phyloP scores from a whole-genome alignment of 2,888 invertebrate genomes.

The Bombylius discolor region DNA sequence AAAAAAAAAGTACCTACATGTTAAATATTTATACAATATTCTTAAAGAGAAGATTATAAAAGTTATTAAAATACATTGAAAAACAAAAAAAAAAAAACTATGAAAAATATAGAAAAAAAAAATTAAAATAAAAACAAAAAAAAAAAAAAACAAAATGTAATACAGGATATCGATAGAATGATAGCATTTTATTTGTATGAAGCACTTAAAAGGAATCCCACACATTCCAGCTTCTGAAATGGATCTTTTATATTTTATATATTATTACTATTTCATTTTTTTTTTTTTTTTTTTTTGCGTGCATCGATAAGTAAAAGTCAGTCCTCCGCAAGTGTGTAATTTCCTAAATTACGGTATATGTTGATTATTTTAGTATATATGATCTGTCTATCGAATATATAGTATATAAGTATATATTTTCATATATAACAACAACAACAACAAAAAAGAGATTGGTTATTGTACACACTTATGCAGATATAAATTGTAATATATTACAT shows the following conservation, averaged over 20 bases:
- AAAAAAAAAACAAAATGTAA: not conserved
- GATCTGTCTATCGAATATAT: conserved; percentile 1
- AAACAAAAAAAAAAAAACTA: no score
- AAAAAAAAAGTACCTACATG: no score
- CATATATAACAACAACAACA: no score
- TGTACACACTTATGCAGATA: no score
- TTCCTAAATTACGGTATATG: conserved; percentile 19
- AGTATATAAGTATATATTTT: no score
- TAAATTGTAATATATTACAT: no score
- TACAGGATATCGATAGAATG: conserved; percentile 4
- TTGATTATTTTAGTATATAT: conserved; percentile 6
- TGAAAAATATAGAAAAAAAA: not conserved
- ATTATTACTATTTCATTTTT: no score
- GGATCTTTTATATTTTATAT: conserved; percentile 1
- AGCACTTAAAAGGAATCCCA: conserved; percentile 5
- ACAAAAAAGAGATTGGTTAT: no score
- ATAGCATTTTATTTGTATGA: conserved; percentile 3
- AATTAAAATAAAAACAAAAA: not conserved
- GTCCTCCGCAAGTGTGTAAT: conserved; percentile 19
- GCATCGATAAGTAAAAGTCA: conserved; percentile 15
- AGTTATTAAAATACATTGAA: no score
- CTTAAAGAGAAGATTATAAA: no score
- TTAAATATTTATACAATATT: no score
- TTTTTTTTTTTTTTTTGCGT: not conserved
- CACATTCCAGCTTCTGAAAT: conserved; percentile 6